These are phyloP conservation scores for Cebidichthys violaceus DNA, from an alignment of 2,113 vertebrate species.

Conservation along the genomic window DNA sequence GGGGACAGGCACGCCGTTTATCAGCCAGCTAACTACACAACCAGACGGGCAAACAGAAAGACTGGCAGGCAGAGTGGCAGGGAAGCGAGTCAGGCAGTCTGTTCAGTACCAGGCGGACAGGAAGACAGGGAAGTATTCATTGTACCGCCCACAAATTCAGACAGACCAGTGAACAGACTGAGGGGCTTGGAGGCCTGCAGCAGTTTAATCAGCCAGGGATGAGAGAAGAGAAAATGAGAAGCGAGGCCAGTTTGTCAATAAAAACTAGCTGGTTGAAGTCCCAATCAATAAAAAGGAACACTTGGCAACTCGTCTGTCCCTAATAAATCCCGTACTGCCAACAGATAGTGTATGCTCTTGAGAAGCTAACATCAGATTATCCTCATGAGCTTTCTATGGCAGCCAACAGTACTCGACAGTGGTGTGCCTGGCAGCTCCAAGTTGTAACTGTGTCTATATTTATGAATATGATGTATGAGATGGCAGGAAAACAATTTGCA, in stretches of 20 bases:
- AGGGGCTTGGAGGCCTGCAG: constrained; percentile 14
- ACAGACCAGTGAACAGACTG: constrained; percentile 43
- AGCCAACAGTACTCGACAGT: not conserved
- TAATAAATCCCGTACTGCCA: not conserved
- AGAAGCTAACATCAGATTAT: not conserved
- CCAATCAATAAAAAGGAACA: not conserved
- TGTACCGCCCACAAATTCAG: constrained; percentile 30
- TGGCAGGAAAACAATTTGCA: not conserved
- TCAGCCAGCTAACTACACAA: constrained; percentile 46
- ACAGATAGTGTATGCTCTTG: not conserved
- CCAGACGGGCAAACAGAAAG: constrained; percentile 35
- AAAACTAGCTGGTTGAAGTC: constrained; percentile 5
- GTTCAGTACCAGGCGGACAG: constrained; percentile 26
- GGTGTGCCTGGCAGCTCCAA: not conserved
- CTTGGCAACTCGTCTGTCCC: no score
- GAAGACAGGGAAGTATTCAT: constrained; percentile 22
- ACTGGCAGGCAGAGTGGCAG: constrained; percentile 41
- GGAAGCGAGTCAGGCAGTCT: constrained; percentile 34
- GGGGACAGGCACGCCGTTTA: constrained; percentile 46
- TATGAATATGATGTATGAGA: constrained; percentile 15
- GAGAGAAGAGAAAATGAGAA: not conserved
- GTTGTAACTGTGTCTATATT: constrained; percentile 4
- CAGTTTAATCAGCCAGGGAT: constrained; percentile 33
- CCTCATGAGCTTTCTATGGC: not conserved
- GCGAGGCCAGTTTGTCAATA: constrained; percentile 14